Percentiles rank a stretch among this genome's conserved stretches.
Evolutionary conservation across 1,140 invertebrate species (phyloP).

Genomic region (Frieseomelitta varia): DNA sequence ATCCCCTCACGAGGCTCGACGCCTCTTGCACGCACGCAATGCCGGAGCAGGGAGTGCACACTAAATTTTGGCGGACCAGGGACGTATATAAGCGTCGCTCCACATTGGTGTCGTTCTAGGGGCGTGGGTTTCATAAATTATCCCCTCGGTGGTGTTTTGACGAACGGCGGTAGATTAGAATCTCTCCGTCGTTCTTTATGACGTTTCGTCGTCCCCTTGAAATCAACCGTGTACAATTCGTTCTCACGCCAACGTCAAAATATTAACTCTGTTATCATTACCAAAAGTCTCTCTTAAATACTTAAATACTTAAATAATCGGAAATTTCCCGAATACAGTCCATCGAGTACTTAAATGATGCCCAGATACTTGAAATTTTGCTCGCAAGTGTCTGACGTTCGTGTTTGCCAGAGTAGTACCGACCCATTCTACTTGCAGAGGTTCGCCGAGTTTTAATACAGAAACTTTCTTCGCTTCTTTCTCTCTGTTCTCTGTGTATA

Average conservation of each 20-base stretch:
- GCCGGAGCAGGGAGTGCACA: conserved; percentile 44
- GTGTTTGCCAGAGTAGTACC: neutral
- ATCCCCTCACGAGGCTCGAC: conserved; percentile 10
- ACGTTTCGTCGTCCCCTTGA: neutral
- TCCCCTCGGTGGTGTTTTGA: neutral
- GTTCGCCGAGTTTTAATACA: neutral
- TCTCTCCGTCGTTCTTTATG: neutral
- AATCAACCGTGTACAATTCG: neutral
- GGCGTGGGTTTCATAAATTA: neutral
- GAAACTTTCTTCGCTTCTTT: neutral
- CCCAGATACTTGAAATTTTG: neutral
- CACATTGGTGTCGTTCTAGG: neutral
- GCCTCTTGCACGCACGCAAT: conserved; percentile 51
- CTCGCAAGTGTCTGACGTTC: too few relatives aligned
- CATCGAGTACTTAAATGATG: too few relatives aligned
- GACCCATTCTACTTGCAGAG: neutral
- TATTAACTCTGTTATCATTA: neutral
- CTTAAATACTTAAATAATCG: neutral
- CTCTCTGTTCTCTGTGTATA: neutral
- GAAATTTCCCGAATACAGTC: neutral
- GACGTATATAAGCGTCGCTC: conserved; percentile 4
- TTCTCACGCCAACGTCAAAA: neutral
- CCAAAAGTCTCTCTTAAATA: neutral
- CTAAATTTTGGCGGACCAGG: conserved; percentile 40
- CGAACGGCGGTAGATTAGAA: neutral